phyloP scores from a whole-genome alignment of 2,113 vertebrate species.

The Engraulis encrasicolus region DNA sequence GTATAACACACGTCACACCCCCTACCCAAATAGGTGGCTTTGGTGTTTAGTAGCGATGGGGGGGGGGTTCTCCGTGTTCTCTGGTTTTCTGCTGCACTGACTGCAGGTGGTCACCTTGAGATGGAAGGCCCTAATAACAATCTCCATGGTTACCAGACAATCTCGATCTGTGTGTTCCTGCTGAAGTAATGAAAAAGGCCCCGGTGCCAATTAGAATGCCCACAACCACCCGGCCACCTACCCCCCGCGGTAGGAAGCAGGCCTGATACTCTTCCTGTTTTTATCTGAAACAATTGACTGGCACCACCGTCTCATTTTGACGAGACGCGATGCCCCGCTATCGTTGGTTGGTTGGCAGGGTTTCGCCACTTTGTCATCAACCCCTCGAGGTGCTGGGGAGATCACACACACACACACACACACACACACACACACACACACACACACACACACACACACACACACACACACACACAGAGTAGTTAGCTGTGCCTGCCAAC shows the following conservation, averaged over 20 bases:
- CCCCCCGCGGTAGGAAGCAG: not conserved
- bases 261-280: not conserved
- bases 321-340: no score
- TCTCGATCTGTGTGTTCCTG: slow-evolving; percentile 7
- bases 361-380: not conserved
- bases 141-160: slow-evolving; percentile 11
- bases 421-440: no score
- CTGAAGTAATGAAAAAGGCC: slow-evolving; percentile 7
- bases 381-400: not conserved
- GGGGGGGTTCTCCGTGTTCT: not conserved
- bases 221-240: no score
- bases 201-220: not conserved
- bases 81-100: not conserved
- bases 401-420: no score
- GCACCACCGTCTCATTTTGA: not conserved
- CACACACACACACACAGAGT: no score
- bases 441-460: no score
- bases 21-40: not conserved
- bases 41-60: not conserved
- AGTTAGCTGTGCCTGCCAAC: not conserved
- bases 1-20: not conserved
- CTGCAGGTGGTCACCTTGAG: not conserved
- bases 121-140: not conserved
- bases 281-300: not conserved
- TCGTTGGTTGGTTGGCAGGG: no score